Conservation (phyloP, 2,113 vertebrate species). For the Mustela nigripes region DNA sequence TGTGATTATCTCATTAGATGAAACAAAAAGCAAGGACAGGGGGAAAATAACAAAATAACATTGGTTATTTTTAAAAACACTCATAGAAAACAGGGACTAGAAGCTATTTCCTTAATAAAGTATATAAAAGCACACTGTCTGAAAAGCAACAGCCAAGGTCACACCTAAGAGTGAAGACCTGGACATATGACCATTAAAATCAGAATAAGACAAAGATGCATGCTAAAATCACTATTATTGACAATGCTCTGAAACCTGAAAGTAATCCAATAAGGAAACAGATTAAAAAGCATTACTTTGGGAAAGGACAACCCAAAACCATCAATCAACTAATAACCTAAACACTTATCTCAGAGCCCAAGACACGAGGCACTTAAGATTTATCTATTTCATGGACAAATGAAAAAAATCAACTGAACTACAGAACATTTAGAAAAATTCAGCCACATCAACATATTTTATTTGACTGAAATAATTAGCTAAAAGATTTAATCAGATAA, state of each 20-base stretch:
- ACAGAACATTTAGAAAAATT: background rate
- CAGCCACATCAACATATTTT: background rate
- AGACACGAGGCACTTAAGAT: background rate
- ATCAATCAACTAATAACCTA: background rate
- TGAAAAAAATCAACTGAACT: background rate
- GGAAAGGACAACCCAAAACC: background rate
- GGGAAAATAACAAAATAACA: background rate
- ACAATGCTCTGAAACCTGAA: background rate
- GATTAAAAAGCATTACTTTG: background rate
- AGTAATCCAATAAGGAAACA: background rate
- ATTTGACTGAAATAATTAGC: constrained; percentile 26
- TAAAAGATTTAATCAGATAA: background rate
- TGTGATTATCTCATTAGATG: background rate
- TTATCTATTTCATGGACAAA: background rate
- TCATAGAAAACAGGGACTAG: background rate
- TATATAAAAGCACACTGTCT: background rate
- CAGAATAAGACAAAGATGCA: background rate
- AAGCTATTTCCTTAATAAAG: background rate
- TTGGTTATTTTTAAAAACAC: background rate
- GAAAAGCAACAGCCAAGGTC: background rate
- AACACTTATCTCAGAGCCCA: background rate
- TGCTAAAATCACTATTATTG: background rate
- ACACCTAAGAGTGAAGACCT: background rate
- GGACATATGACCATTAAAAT: background rate
- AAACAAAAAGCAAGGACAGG: background rate